Evolutionary conservation across 2,888 invertebrate genomes (phyloP), one percentile per base, ranked within the genome.

Genomic region (Drosophila lutescens): DNA sequence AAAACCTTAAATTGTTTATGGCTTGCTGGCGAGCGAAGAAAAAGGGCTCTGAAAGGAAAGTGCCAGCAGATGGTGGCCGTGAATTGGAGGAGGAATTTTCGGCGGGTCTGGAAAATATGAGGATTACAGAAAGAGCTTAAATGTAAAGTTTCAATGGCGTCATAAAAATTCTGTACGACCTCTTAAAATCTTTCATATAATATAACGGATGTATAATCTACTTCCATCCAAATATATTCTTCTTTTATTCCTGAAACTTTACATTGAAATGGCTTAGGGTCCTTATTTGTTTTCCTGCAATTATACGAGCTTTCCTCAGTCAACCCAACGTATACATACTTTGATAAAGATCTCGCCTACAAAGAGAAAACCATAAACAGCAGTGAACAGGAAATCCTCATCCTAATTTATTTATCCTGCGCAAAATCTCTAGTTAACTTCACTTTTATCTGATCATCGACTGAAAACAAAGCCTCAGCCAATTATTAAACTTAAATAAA

Each of bases 1-100:
- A 66, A 66, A 66, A 54, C 65, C 65, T 54, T 47, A 66, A 65
- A 66, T 41, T 54, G 65, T 66, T 66, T 66, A 66, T 54, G 46
- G 65, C 34, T 62, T 34, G 34, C 38, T 38, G 63, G 49, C 26
- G 38, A 53, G 15, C 13, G 32, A 17, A 34, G 40, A 62, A 63
- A 59, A 66, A 55, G 40, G 47, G 46, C 54, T 65, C 10, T 32
- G 17, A 46, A 54, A 54, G 65, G 65, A 65, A 66, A 66, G 54
- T 66, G 65, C 53, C 53, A 46, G n/a, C 65, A 65, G 40, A 40
- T 41, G 54, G 23, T 54, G 65, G 65, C 47, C 65, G 65, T 47
- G 54, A 66, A 54, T 30, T 23, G 34, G 17, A 15, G 34, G 40
- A 34, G 26, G 13, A 9, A 5, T 12, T 7, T 6, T 26, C 5